Evolutionary conservation across 2,888 invertebrate species (phyloP).

Genomic region (Blastobasis lacticolella): DNA sequence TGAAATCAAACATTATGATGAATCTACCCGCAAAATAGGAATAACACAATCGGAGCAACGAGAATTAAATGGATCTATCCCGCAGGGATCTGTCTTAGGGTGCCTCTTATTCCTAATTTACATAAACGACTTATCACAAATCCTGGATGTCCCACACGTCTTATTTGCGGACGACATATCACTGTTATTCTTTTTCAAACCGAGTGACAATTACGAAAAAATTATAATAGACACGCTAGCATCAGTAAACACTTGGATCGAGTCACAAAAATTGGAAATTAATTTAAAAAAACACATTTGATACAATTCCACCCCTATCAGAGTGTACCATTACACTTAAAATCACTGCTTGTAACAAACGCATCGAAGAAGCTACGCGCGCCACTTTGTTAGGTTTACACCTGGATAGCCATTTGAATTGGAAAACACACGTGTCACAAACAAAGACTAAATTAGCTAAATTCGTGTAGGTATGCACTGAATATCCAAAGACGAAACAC

Average conservation of each 20-base stretch:
- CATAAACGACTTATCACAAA: too few relatives aligned
- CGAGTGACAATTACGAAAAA: background rate
- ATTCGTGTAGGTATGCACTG: background rate
- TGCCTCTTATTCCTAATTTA: too few relatives aligned
- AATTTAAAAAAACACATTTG: constrained; percentile 1
- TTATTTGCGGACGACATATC: background rate
- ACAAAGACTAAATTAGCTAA: background rate
- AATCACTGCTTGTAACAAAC: background rate
- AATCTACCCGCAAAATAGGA: constrained; percentile 1
- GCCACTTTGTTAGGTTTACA: background rate
- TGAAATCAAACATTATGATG: constrained; percentile 1
- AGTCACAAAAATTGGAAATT: background rate
- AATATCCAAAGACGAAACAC: background rate
- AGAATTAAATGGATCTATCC: background rate
- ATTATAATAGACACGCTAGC: background rate
- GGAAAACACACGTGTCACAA: background rate
- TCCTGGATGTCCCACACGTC: too few relatives aligned
- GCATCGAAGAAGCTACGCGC: background rate
- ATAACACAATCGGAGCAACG: background rate
- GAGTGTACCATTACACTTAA: background rate
- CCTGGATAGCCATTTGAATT: constrained; percentile 1
- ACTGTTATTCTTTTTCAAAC: background rate
- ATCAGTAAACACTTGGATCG: background rate
- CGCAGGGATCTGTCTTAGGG: background rate
- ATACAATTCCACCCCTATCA: constrained; percentile 1